Percentiles rank a stretch among this genome's conserved stretches.
phyloP scores from a whole-genome alignment of 1,140 invertebrate genomes.

The Drosophila bocki region DNA sequence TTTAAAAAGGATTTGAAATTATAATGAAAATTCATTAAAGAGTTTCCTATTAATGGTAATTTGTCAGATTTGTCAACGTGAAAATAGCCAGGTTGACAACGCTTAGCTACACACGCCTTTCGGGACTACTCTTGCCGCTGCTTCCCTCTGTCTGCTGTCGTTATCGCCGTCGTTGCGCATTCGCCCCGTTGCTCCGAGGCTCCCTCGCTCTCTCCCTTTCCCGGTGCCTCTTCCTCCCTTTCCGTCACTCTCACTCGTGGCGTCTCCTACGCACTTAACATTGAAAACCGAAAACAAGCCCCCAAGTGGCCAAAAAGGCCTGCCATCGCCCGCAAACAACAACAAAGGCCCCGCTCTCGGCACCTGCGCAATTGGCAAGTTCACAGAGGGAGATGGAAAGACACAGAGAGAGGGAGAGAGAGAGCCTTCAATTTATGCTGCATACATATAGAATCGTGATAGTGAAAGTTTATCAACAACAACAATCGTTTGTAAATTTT shows the following conservation, averaged over 20 bases:
- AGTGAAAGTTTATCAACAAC: slow-evolving; percentile 68
- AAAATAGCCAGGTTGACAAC: slow-evolving; percentile 25
- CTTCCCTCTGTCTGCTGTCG: slow-evolving; percentile 20
- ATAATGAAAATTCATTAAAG: background rate
- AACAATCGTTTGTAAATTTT: slow-evolving; percentile 49
- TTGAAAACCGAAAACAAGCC: slow-evolving; percentile 82
- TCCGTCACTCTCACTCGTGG: slow-evolving; percentile 32
- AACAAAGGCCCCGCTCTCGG: slow-evolving; percentile 15
- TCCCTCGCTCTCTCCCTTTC: slow-evolving; percentile 9
- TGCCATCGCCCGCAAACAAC: slow-evolving; percentile 36
- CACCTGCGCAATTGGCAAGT: slow-evolving; percentile 48
- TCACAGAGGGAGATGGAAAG: slow-evolving; percentile 1
- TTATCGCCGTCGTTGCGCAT: slow-evolving; percentile 50
- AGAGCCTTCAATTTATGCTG: slow-evolving; percentile 29
- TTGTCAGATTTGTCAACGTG: slow-evolving; percentile 1
- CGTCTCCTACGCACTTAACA: slow-evolving; percentile 75
- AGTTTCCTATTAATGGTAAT: background rate
- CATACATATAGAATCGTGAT: slow-evolving; percentile 56
- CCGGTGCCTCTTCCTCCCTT: background rate
- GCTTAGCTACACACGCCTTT: slow-evolving; percentile 28
- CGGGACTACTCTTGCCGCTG: slow-evolving; percentile 2
- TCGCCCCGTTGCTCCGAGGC: slow-evolving; percentile 31
- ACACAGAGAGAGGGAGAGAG: slow-evolving; percentile 2
- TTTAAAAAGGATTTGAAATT: background rate
- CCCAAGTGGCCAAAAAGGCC: slow-evolving; percentile 71